Conservation (phyloP, 2,113 vertebrate species). For the Phyllopteryx taeniolatus region DNA sequence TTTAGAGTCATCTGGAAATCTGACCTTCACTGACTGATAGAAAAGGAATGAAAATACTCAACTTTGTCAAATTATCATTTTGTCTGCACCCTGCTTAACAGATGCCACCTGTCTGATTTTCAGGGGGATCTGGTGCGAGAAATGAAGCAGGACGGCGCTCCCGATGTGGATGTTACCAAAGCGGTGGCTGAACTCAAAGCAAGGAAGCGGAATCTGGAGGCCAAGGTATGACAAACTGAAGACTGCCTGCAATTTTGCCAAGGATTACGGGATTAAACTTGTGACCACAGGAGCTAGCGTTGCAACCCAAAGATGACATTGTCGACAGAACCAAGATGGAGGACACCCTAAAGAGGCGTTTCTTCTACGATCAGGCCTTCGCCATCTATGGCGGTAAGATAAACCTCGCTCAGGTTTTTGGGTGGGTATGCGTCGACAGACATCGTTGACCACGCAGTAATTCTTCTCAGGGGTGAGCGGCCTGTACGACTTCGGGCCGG, state of each 20-base stretch:
- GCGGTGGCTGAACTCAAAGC: slow-evolving; percentile 95
- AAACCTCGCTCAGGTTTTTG: neutral
- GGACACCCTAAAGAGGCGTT: slow-evolving; percentile 93
- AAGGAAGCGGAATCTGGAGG: slow-evolving; percentile 86
- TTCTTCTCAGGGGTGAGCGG: slow-evolving; percentile 87
- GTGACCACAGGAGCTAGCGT: slow-evolving; percentile 80
- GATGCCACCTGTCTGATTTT: slow-evolving; percentile 10
- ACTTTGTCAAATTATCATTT: neutral
- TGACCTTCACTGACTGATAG: no score
- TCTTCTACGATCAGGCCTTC: slow-evolving; percentile 98
- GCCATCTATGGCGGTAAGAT: slow-evolving; percentile 95
- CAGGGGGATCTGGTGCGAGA: slow-evolving; percentile 92
- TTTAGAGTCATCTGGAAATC: no score
- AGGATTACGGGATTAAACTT: neutral
- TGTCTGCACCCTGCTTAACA: neutral
- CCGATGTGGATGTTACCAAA: slow-evolving; percentile 88
- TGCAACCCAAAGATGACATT: slow-evolving; percentile 95
- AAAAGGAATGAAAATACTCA: no score
- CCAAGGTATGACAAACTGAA: slow-evolving; percentile 78
- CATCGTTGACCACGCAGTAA: slow-evolving; percentile 28
- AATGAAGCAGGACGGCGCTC: slow-evolving; percentile 87
- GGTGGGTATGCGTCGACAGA: neutral
- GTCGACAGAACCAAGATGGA: slow-evolving; percentile 96
- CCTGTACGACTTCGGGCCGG: slow-evolving; percentile 94
- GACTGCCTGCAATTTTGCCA: neutral